phyloP scores from a whole-genome alignment of 1,140 invertebrate species.

The Macrostomum lignano region DNA sequence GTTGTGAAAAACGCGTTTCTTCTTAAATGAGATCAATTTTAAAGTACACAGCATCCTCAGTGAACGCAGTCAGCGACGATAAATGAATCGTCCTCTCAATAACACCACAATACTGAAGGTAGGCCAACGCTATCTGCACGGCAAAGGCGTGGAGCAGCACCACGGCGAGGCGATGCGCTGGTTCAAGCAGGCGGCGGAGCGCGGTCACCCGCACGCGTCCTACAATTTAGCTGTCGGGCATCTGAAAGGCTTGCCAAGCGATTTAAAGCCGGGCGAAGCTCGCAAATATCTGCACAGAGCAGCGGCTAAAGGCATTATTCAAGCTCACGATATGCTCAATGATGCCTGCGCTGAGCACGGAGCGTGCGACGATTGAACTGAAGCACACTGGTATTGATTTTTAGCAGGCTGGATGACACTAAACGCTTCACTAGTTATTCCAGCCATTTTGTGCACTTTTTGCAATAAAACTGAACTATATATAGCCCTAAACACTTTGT shows the following conservation, averaged over 20 bases:
- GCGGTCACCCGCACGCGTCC: slow-evolving; percentile 33
- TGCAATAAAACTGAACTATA: too few relatives aligned
- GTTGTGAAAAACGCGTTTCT: too few relatives aligned
- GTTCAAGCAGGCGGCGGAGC: slow-evolving; percentile 32
- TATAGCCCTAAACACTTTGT: too few relatives aligned
- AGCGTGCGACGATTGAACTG: slow-evolving; percentile 9
- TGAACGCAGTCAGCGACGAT: too few relatives aligned
- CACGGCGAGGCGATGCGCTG: slow-evolving; percentile 30
- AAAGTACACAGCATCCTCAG: too few relatives aligned
- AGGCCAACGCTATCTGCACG: slow-evolving; percentile 32
- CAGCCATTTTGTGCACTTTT: too few relatives aligned
- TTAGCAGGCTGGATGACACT: too few relatives aligned
- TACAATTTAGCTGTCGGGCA: slow-evolving; percentile 34
- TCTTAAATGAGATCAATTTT: too few relatives aligned
- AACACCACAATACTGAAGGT: too few relatives aligned
- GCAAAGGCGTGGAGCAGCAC: slow-evolving; percentile 30
- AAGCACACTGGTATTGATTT: too few relatives aligned
- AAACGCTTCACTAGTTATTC: too few relatives aligned
- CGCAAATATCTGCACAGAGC: slow-evolving; percentile 22
- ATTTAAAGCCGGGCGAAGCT: slow-evolving; percentile 21
- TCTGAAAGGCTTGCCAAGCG: slow-evolving; percentile 29
- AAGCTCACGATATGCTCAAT: slow-evolving; percentile 19
- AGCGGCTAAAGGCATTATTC: slow-evolving; percentile 20
- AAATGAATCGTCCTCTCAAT: too few relatives aligned
- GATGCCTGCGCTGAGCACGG: slow-evolving; percentile 20